Evolutionary conservation across 2,797 vertebrate genomes (phyloP).

Genomic region (Monodelphis domestica): DNA sequence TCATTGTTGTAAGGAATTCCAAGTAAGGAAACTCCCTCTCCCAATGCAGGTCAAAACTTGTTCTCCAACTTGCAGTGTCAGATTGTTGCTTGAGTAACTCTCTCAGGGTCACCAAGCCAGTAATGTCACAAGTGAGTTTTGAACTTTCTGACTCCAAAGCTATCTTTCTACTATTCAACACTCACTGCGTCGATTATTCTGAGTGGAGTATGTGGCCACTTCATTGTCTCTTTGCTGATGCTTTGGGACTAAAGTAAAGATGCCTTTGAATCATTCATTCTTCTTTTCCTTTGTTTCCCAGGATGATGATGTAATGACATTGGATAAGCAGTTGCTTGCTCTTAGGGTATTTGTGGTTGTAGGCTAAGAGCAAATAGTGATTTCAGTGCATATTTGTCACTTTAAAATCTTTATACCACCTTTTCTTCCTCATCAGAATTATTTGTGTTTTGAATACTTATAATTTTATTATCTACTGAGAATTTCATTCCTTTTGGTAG

Average conservation of each 20-base stretch:
- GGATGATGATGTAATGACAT: neutral
- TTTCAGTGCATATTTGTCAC: neutral
- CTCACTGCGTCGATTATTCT: neutral
- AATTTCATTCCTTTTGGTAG: neutral
- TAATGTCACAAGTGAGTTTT: neutral
- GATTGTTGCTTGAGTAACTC: neutral
- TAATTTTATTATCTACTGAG: neutral
- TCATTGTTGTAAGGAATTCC: neutral
- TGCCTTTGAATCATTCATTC: neutral
- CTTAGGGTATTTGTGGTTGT: neutral
- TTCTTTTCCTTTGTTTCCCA: constrained; percentile 3
- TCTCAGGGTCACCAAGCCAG: neutral
- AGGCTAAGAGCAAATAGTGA: neutral
- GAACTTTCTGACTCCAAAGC: neutral
- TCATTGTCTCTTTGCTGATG: neutral
- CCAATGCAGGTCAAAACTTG: neutral
- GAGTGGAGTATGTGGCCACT: neutral
- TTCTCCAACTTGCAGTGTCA: neutral
- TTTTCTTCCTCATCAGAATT: neutral
- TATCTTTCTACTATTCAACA: neutral
- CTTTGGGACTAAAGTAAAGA: neutral
- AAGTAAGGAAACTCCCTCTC: neutral
- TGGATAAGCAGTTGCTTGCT: neutral
- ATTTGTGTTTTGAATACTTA: neutral
- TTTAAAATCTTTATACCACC: neutral